Evolutionary conservation across 2,888 invertebrate genomes (phyloP).

Genomic region (Macrosiphum euphorbiae): DNA sequence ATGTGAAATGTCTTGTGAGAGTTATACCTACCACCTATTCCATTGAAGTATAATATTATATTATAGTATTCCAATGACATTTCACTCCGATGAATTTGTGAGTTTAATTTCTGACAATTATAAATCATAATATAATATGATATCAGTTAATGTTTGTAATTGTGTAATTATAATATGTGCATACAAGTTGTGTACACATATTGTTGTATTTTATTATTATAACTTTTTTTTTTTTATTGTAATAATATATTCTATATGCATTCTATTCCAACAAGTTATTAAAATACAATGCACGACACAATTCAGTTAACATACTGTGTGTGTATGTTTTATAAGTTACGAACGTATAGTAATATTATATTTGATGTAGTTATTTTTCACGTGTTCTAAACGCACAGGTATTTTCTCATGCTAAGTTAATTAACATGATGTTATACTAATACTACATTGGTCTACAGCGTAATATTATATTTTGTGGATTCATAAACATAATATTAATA

Average conservation of each 20-base stretch:
- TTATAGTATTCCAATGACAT: not conserved
- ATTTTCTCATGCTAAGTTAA: constrained; percentile 11
- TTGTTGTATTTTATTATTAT: not conserved
- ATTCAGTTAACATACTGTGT: not conserved
- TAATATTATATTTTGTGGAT: not conserved
- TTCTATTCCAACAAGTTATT: constrained; percentile 39
- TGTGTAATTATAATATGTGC: constrained; percentile 18
- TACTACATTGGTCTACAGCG: not conserved
- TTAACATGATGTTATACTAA: constrained; percentile 3
- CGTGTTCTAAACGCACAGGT: constrained; percentile 5
- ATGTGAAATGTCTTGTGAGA: not conserved
- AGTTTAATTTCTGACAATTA: constrained; percentile 24
- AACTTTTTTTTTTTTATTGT: constrained; percentile 2
- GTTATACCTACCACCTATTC: not conserved
- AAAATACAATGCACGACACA: constrained; percentile 45
- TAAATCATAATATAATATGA: not conserved
- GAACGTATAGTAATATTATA: not conserved
- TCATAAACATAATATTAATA: not conserved
- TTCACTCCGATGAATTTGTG: not conserved
- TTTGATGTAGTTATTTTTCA: constrained; percentile 27
- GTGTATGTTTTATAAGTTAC: constrained; percentile 35
- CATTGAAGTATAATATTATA: not conserved
- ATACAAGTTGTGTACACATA: not conserved
- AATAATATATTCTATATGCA: constrained; percentile 19
- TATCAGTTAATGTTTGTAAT: not conserved